Percentiles rank a stretch among this genome's conserved stretches.
These are phyloP conservation scores for Melanostoma scalare DNA, from an alignment of 2,888 invertebrate species.

Conservation along the genomic window DNA sequence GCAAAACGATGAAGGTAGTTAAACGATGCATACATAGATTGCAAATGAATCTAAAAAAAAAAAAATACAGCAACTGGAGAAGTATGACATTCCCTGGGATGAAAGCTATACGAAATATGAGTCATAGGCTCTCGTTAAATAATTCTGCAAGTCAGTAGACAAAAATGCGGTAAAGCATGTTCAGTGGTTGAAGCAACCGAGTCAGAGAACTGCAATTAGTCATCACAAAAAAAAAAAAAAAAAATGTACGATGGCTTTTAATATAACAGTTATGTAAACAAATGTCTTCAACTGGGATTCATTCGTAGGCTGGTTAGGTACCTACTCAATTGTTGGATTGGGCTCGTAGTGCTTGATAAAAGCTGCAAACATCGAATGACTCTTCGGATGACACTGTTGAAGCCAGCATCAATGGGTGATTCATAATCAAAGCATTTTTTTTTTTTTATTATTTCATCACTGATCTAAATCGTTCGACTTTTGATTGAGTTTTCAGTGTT, in stretches of 20 bases:
- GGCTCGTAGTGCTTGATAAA: slow-evolving; percentile 21
- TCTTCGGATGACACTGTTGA: background rate
- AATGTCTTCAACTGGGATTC: slow-evolving; percentile 23
- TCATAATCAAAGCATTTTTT: too few species aligned
- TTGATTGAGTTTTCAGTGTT: too few species aligned
- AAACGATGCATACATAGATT: slow-evolving; percentile 32
- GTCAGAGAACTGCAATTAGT: slow-evolving; percentile 61
- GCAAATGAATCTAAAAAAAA: slow-evolving; percentile 32
- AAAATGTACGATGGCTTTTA: slow-evolving; percentile 36
- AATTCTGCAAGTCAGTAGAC: slow-evolving; percentile 72
- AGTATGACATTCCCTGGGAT: slow-evolving; percentile 59
- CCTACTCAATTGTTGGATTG: background rate
- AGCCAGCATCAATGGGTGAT: too few species aligned
- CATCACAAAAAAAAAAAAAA: slow-evolving; percentile 51
- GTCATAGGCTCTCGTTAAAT: slow-evolving; percentile 64
- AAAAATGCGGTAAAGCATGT: slow-evolving; percentile 67
- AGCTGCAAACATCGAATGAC: background rate
- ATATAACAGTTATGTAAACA: slow-evolving; percentile 36
- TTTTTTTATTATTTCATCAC: too few species aligned
- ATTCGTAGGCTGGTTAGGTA: background rate
- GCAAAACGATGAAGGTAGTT: background rate
- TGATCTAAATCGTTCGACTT: too few species aligned
- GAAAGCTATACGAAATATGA: slow-evolving; percentile 56
- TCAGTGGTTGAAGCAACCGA: slow-evolving; percentile 35
- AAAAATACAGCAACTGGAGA: slow-evolving; percentile 18